phyloP scores from a whole-genome alignment of 2,113 vertebrate species.

The Ageneiosus marmoratus region DNA sequence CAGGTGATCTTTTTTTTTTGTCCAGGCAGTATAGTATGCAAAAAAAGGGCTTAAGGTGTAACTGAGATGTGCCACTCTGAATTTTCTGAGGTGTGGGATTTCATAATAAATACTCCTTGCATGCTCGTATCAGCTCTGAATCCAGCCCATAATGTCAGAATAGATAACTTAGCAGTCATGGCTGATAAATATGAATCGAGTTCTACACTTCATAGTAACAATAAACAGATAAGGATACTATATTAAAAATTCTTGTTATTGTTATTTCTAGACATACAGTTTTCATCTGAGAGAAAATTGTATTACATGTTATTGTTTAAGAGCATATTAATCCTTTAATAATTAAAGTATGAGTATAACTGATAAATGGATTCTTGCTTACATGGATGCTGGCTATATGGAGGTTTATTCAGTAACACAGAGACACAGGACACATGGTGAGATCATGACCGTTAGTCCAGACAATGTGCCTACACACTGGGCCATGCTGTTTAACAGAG shows the following conservation, averaged over 20 bases:
- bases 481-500: slow-evolving; percentile 39
- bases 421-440: slow-evolving; percentile 44
- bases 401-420: slow-evolving; percentile 32
- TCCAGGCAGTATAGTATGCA: no score
- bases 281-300: background rate
- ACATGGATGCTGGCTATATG: slow-evolving; percentile 13
- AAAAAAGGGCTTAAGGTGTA: background rate
- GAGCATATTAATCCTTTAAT: background rate
- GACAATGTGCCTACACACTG: slow-evolving; percentile 37
- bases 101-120: background rate
- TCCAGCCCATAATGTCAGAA: background rate
- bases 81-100: background rate
- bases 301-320: background rate
- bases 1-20: no score
- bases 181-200: background rate
- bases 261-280: background rate
- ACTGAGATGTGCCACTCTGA: background rate
- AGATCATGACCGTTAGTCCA: slow-evolving; percentile 42
- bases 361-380: background rate
- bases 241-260: background rate
- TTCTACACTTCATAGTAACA: background rate
- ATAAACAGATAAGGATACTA: background rate
- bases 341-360: background rate
- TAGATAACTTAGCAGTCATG: background rate
- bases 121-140: background rate